Evolutionary conservation across 2,888 invertebrate genomes (phyloP).

Genomic region (Eupithecia centaureata): DNA sequence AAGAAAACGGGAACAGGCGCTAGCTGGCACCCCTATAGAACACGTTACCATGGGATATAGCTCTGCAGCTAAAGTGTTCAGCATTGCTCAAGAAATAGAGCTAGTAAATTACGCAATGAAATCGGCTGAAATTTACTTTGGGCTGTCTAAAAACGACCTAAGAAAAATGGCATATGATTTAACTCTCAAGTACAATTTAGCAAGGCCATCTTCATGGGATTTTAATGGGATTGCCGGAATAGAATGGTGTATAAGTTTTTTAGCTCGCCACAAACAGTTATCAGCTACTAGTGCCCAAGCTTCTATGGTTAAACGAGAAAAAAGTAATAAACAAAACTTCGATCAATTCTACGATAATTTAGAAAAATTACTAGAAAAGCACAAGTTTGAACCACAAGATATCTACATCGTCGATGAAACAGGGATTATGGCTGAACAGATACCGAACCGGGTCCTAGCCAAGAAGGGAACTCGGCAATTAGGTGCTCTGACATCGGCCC

Average conservation of each 20-base stretch:
- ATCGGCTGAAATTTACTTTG: constrained; percentile 6
- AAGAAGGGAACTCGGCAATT: background rate
- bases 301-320: background rate
- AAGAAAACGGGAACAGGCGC: background rate
- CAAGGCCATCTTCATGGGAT: background rate
- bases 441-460: background rate
- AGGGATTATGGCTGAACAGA: background rate
- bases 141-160: background rate
- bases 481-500: background rate
- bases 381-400: constrained; percentile 1
- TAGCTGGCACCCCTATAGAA: constrained; percentile 2
- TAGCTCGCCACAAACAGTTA: background rate
- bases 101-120: background rate
- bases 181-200: background rate
- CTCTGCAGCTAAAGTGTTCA: background rate
- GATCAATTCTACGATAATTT: constrained; percentile 5
- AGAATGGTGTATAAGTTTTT: background rate
- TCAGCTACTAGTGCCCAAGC: background rate
- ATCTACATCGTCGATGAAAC: constrained; percentile 2
- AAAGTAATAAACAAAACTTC: background rate
- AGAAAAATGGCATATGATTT: background rate
- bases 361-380: background rate
- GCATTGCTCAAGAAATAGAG: background rate
- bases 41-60: constrained; percentile 1
- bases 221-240: background rate